Evolutionary conservation across 2,888 invertebrate genomes (phyloP), one percentile per base, ranked within the genome.

Genomic region (Ypsolopha sequella): DNA sequence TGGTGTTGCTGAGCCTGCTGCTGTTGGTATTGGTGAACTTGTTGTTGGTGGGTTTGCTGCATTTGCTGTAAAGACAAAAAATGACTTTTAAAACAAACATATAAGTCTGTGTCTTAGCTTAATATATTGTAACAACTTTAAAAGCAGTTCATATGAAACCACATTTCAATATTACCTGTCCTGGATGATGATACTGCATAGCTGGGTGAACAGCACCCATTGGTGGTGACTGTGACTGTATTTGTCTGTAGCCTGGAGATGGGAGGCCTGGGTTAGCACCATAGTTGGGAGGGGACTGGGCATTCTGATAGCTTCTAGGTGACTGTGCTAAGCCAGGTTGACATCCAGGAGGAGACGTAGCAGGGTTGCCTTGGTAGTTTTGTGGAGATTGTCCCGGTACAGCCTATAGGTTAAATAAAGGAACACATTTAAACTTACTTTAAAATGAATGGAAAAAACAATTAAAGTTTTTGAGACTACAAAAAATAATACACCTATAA

Each of bases 291-390:
- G 89, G 89, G 39, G 89, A 89, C 58, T 89, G 88, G 50, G 88
- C 81, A 58, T 88, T 80, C 60, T 89, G 89, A 67, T 88, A 73
- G 80, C 64, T 77, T 65, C 84, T 68, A 36, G 84, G 84, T 1
- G 86, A 78, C 54, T 82, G 84, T 11, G 75, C 67, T 57, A 84
- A 65, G 56, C 70, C 78, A 11, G 81, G 70, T 57, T 74, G 82
- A 58, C 82, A 82, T 48, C 68, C 79, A 54, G 88, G 88, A 10
- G 89, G 85, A 52, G 89, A 82, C 46, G 87, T 76, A 10, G 86
- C 80, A 51, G 88, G 80, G 54, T 88, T 89, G 44, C 88, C 88
- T 70, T 88, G 89, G 55, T 88, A 89, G 52, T 81, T 81, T 60
- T 89, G 89, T 14, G 88, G 80, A 6, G 87, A 74, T 56, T 82